phyloP scores from a whole-genome alignment of 2,113 vertebrate species.

The Emydocephalus ijimae region DNA sequence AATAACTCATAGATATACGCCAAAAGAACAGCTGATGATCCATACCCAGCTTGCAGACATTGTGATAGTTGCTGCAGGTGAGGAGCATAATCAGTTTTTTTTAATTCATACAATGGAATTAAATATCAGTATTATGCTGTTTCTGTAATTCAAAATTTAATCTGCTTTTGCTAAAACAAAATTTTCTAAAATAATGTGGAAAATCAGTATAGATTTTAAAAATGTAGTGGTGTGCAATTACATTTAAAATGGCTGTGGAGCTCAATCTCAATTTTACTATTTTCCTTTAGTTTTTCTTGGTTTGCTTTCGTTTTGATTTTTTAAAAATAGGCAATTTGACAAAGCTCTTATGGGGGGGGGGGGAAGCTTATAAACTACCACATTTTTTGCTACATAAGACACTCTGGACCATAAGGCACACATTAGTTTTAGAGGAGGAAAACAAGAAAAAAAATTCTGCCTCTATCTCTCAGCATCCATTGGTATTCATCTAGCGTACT shows the following conservation, averaged over 20 bases:
- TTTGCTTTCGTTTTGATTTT: not conserved
- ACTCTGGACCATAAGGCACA: too few relatives aligned
- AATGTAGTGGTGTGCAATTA: not conserved
- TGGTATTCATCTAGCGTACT: too few relatives aligned
- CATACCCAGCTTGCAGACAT: conserved; percentile 80
- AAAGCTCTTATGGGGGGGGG: not conserved
- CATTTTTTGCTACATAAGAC: too few relatives aligned
- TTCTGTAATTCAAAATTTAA: not conserved
- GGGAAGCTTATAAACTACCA: not conserved
- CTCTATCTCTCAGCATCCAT: too few relatives aligned
- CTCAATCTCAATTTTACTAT: not conserved
- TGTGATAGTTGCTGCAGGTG: conserved; percentile 85
- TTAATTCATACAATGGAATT: not conserved
- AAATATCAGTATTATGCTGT: not conserved
- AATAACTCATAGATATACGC: conserved; percentile 85
- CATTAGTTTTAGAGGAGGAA: too few relatives aligned
- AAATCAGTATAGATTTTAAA: not conserved
- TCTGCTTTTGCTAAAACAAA: not conserved
- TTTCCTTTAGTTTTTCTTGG: not conserved
- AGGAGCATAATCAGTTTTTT: not conserved
- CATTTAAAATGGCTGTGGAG: not conserved
- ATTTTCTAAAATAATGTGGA: not conserved
- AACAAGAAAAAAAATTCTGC: too few relatives aligned
- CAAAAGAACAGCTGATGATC: conserved; percentile 79
- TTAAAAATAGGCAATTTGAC: not conserved